These are phyloP conservation scores for Syritta pipiens DNA, from an alignment of 2,888 invertebrate species.

Conservation along the genomic window DNA sequence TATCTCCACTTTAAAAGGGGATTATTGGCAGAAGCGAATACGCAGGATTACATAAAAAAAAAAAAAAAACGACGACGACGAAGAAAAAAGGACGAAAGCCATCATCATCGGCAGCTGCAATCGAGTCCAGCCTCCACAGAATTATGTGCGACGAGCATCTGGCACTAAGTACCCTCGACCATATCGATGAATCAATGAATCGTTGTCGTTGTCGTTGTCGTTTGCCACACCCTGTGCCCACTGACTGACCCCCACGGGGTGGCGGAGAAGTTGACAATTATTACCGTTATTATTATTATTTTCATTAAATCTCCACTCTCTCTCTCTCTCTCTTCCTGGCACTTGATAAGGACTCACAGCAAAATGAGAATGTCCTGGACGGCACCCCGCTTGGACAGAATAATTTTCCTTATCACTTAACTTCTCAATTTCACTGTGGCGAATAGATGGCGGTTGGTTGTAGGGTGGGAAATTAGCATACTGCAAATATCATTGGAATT, in stretches of 20 bases:
- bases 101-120: conserved; percentile 19
- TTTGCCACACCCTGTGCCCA: conserved; percentile 44
- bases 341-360: conserved; percentile 49
- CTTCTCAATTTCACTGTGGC: conserved; percentile 52
- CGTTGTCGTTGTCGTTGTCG: neutral
- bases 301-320: conserved; percentile 50
- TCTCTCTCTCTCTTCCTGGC: conserved; percentile 8
- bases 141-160: conserved; percentile 59
- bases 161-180: conserved; percentile 50
- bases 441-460: neutral
- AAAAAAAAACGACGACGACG: conserved; percentile 4
- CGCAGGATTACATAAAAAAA: conserved; percentile 1
- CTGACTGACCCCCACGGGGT: conserved; percentile 25
- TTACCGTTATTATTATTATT: conserved; percentile 66
- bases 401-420: conserved; percentile 66
- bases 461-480: conserved; percentile 57
- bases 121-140: neutral
- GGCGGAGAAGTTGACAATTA: conserved; percentile 63
- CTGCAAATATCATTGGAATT: conserved; percentile 67
- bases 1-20: conserved; percentile 56
- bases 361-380: conserved; percentile 32
- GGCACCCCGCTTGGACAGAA: conserved; percentile 37
- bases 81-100: neutral
- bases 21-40: conserved; percentile 43
- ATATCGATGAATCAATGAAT: conserved; percentile 59